Percentiles rank a stretch among this genome's conserved stretches.
Conservation (phyloP, 2,888 invertebrate genomes). For the Crepidodera aurea region DNA sequence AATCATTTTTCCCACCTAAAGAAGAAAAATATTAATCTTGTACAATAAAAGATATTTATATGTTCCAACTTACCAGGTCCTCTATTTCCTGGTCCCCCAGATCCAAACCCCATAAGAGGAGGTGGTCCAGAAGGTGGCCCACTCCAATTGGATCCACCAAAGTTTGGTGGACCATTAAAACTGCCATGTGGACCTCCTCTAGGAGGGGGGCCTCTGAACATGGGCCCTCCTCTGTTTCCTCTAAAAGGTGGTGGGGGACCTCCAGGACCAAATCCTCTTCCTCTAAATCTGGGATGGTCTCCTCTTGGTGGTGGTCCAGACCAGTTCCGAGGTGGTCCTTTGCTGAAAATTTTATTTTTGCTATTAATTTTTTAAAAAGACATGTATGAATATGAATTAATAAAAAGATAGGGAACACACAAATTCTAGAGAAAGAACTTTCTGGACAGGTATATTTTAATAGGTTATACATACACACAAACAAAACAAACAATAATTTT, state of each 20-base stretch:
- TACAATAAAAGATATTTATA: too few relatives aligned
- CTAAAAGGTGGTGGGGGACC: slow-evolving; percentile 64
- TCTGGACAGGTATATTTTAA: too few relatives aligned
- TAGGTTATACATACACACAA: too few relatives aligned
- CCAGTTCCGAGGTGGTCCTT: slow-evolving; percentile 37
- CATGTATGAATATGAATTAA: too few relatives aligned
- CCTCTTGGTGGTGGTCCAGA: slow-evolving; percentile 46
- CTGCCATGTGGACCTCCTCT: slow-evolving; percentile 62
- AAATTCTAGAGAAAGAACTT: too few relatives aligned
- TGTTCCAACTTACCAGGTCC: background rate
- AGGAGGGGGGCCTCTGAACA: slow-evolving; percentile 65
- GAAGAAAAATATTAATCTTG: too few relatives aligned
- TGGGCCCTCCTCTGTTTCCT: slow-evolving; percentile 59
- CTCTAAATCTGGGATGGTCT: slow-evolving; percentile 72
- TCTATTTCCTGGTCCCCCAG: slow-evolving; percentile 25
- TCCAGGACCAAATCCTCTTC: slow-evolving; percentile 72
- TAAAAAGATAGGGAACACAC: too few relatives aligned
- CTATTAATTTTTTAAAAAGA: too few relatives aligned
- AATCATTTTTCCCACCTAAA: too few relatives aligned
- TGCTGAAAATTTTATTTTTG: slow-evolving; percentile 28
- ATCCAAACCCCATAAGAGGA: slow-evolving; percentile 63
- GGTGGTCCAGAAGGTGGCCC: slow-evolving; percentile 66
- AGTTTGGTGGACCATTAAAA: slow-evolving; percentile 66
- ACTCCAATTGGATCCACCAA: slow-evolving; percentile 72
- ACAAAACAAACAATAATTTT: too few relatives aligned